Base-by-base conservation (phyloP, 2,797 vertebrate genomes). In the Brachyalestes nurse region DNA sequence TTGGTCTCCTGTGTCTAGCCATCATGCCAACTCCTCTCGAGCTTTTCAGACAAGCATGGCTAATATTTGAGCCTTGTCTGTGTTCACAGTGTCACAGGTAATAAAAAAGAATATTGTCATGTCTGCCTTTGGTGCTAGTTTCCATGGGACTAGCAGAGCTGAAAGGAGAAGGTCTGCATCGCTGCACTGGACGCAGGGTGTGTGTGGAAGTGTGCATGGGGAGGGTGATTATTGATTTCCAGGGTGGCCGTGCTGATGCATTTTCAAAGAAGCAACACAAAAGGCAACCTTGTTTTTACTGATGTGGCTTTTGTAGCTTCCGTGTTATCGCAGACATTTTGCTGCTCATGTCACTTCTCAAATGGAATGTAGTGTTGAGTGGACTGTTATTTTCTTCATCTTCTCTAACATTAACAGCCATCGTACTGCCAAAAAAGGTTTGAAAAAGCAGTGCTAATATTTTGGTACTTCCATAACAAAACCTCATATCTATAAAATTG, bases 161-260 rank as follows among this genome's bases (percentile, higher is more conserved):
- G 55, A 83, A 81, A 58, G 53, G 75, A 80, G 8, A 83, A 82
- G 83, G 62, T 84, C 70, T 79, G 72, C 21, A 71, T 42, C 65
- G 42, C 78, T 65, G 78, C 60, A 55, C 61, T 69, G 62, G 84
- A 83, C 23, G 25, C 21, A 38, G 51, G 53, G 66, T 60, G 57
- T 70, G 65, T 47, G 67, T 49, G 42, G 14, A 55, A 8, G 73
- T 7, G 38, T 38, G 58, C 23, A 45, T 19, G 49, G 74, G 76
- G 77, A 42, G 74, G 73, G 87, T 21, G 72, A 86, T 88, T 91
- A 90, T 89, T 91, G 91, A 93, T 91, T 89, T 90, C 85, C 84
- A 86, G 84, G 81, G 78, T 82, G 86, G 77, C 55, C 89, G 82
- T 81, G 84, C 84, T 92, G 92, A 92, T 92, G 88, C 90, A 91